A percentile compares a stretch with the other conserved stretches of the same genome.
These are phyloP conservation scores for Tethea ocularis DNA, from an alignment of 2,888 invertebrate genomes.

Conservation along the genomic window DNA sequence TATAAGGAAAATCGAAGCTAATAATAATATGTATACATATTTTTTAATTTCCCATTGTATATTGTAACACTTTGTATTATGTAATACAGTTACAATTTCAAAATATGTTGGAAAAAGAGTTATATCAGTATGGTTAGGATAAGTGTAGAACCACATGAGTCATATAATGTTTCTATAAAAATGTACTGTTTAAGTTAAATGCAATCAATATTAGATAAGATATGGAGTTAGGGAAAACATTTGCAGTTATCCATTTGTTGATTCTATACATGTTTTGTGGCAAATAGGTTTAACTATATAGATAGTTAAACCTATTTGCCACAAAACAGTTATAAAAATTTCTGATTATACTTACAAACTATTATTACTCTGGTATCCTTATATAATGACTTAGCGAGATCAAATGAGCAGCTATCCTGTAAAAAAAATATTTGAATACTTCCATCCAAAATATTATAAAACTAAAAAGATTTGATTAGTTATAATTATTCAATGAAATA, in stretches of 20 bases:
- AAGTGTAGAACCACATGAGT: background rate
- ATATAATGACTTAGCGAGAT: constrained; percentile 86
- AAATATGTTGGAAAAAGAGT: too few relatives aligned
- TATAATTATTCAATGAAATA: too few relatives aligned
- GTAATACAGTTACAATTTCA: background rate
- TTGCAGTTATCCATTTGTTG: too few relatives aligned
- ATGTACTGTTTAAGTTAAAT: background rate
- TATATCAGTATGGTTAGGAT: too few relatives aligned
- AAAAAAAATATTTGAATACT: constrained; percentile 44
- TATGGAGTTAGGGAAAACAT: background rate
- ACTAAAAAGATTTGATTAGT: too few relatives aligned
- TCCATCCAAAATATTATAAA: too few relatives aligned
- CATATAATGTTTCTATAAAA: background rate
- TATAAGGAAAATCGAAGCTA: too few relatives aligned
- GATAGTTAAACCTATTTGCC: too few relatives aligned
- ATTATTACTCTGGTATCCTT: constrained; percentile 88
- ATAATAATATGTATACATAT: too few relatives aligned
- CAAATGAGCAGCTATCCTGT: constrained; percentile 73
- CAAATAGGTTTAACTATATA: too few relatives aligned
- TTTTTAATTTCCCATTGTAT: too few relatives aligned
- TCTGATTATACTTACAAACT: constrained; percentile 81
- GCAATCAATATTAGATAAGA: background rate
- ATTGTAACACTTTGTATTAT: background rate
- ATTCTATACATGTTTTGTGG: too few relatives aligned
- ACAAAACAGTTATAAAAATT: background rate